phyloP scores from a whole-genome alignment of 2,113 vertebrate species.

The Oreochromis spilurus region DNA sequence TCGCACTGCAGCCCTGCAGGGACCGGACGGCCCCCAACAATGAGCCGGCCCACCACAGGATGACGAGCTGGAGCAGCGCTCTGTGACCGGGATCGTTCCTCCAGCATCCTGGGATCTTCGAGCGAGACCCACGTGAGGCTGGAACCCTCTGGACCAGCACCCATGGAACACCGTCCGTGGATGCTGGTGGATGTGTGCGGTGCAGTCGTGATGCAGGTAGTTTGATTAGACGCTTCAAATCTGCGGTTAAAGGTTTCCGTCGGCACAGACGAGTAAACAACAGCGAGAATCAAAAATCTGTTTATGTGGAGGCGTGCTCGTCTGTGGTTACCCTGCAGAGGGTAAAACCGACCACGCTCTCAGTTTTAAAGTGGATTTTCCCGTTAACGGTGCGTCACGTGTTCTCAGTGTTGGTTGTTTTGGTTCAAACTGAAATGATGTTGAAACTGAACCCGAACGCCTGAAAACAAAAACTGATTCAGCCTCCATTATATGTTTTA shows the following conservation, averaged over 20 bases:
- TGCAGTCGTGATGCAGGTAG: accelerated
- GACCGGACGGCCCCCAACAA: too few relatives aligned
- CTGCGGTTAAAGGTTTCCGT: accelerated
- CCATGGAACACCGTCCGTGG: accelerated
- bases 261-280: not conserved
- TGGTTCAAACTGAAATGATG: not conserved
- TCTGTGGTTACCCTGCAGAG: accelerated
- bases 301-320: not conserved
- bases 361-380: conserved; percentile 6
- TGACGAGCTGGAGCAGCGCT: not conserved
- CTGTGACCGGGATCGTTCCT: not conserved
- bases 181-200: not conserved
- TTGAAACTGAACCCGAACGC: conserved; percentile 37
- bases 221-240: not conserved
- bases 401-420: not conserved
- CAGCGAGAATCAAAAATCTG: not conserved
- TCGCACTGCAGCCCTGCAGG: not conserved
- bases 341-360: not conserved
- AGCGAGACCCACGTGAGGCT: not conserved
- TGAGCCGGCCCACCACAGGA: accelerated
- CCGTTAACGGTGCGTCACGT: not conserved
- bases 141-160: not conserved
- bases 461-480: not conserved
- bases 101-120: not conserved
- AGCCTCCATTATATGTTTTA: not conserved